These are phyloP conservation scores for Lepidocyrtinus sp. DNA, from an alignment of 2,888 invertebrate species.

Conservation along the genomic window DNA sequence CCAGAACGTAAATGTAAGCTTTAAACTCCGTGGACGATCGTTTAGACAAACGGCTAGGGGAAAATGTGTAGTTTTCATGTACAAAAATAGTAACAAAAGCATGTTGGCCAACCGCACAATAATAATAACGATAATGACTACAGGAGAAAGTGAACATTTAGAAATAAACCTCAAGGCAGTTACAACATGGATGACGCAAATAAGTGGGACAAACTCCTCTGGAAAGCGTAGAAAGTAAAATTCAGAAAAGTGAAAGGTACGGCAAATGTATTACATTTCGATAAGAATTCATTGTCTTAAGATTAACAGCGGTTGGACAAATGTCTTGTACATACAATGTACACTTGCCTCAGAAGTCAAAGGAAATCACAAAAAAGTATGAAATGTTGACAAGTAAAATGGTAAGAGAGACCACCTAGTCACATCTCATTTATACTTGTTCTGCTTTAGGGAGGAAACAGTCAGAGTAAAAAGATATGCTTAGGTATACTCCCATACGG, in stretches of 20 bases:
- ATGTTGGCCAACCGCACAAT: not conserved
- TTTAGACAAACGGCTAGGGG: not conserved
- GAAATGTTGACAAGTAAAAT: not conserved
- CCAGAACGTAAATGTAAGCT: not conserved
- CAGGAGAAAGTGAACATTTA: not conserved
- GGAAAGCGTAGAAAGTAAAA: no score
- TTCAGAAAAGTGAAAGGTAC: not conserved
- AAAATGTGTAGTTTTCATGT: not conserved
- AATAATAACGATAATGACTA: not conserved
- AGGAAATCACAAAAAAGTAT: constrained; percentile 1
- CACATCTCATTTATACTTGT: not conserved
- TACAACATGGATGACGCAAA: not conserved
- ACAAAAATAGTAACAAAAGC: not conserved
- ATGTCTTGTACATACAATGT: not conserved
- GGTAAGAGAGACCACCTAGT: not conserved
- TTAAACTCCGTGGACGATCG: not conserved
- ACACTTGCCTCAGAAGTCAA: not conserved
- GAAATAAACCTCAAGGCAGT: not conserved
- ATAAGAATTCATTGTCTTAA: not conserved
- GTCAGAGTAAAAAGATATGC: not conserved
- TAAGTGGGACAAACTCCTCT: not conserved
- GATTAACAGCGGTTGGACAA: not conserved
- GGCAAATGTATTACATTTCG: not conserved
- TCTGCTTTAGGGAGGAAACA: not conserved
- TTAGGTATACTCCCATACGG: not conserved